Percentiles rank a stretch among this genome's conserved stretches.
Evolutionary conservation across 2,797 vertebrate genomes (phyloP).

Genomic region (Pseudochaenichthys georgianus): DNA sequence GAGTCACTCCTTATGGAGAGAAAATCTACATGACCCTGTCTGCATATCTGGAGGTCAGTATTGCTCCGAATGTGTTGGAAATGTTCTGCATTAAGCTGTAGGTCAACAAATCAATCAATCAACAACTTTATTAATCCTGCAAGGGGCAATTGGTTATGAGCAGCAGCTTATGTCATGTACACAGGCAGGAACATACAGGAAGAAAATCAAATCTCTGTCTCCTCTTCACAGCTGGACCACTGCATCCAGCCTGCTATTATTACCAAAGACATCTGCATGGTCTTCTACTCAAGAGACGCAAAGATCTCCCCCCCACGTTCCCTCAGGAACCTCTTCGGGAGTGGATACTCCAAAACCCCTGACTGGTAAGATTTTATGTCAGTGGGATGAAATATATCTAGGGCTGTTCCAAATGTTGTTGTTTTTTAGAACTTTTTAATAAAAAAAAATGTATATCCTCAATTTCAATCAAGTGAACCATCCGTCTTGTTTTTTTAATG

Average conservation of each 20-base stretch:
- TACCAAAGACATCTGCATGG: slow-evolving; percentile 98
- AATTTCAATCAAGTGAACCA: no score
- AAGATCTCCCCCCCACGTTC: slow-evolving; percentile 97
- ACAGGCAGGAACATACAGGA: no score
- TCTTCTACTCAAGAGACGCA: slow-evolving; percentile 97
- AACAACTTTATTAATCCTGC: no score
- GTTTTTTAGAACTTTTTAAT: no score
- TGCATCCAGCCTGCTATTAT: slow-evolving; percentile 99
- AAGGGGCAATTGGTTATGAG: no score
- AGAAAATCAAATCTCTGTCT: slow-evolving; percentile 9
- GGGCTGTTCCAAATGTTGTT: no score
- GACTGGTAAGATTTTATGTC: slow-evolving; percentile 88
- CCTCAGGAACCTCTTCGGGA: slow-evolving; percentile 95
- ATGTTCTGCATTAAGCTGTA: background rate
- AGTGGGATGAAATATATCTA: background rate
- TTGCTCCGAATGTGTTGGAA: background rate
- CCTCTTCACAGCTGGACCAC: slow-evolving; percentile 91
- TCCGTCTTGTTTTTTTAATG: no score
- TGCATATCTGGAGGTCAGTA: slow-evolving; percentile 95
- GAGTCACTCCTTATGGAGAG: slow-evolving; percentile 96
- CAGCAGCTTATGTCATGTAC: no score
- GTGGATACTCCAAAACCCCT: slow-evolving; percentile 94
- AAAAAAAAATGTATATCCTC: no score
- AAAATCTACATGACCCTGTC: slow-evolving; percentile 99
- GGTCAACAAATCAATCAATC: background rate